Evolutionary conservation across 2,797 vertebrate genomes (phyloP).

Genomic region (Pipistrellus pipistrellus): DNA sequence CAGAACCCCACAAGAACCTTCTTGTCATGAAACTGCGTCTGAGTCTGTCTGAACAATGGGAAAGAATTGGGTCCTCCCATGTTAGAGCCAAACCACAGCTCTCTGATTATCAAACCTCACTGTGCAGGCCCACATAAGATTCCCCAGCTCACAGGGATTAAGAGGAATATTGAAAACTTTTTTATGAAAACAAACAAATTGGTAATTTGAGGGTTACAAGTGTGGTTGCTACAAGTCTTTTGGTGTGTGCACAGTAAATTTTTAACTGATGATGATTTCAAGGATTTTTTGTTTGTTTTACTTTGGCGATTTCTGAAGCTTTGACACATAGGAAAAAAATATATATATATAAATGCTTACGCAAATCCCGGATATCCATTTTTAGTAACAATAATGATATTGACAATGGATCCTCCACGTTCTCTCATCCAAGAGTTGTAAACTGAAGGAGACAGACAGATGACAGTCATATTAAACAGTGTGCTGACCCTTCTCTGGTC

Average conservation of each 20-base stretch:
- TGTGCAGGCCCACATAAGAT: too few species aligned
- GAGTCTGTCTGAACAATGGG: background rate
- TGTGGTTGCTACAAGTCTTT: background rate
- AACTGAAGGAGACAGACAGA: constrained; percentile 87
- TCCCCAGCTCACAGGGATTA: background rate
- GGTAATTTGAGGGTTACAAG: background rate
- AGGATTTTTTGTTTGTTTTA: background rate
- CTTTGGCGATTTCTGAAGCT: background rate
- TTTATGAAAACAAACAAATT: background rate
- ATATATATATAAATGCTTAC: constrained; percentile 88
- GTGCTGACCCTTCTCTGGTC: background rate
- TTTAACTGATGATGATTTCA: background rate
- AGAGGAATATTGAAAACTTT: background rate
- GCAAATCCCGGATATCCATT: constrained; percentile 92
- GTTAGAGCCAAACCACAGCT: background rate
- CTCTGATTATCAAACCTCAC: background rate
- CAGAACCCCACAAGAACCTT: background rate
- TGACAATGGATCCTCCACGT: constrained; percentile 95
- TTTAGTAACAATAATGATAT: constrained; percentile 93
- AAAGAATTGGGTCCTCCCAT: background rate
- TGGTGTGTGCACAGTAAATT: background rate
- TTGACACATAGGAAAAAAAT: background rate
- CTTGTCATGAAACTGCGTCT: background rate
- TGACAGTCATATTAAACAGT: background rate
- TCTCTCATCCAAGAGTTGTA: constrained; percentile 96